Percentiles rank a stretch among this genome's conserved stretches.
Conservation (phyloP, 2,797 vertebrate species). For the Vipera ursinii region DNA sequence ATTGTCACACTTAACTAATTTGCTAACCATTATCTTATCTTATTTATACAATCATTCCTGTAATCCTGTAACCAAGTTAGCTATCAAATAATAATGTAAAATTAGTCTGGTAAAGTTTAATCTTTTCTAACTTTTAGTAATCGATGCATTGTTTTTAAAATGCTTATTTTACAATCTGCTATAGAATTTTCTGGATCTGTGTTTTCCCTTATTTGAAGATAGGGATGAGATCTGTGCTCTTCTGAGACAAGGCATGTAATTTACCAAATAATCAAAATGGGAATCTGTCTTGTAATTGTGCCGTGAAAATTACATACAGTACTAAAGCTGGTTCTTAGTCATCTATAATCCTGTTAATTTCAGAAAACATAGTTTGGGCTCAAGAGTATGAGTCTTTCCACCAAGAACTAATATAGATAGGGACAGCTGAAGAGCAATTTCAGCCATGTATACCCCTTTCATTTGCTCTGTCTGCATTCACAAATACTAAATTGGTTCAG, state of each 20-base stretch:
- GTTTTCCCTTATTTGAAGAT: neutral
- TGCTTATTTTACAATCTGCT: neutral
- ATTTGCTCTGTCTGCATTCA: neutral
- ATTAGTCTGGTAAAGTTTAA: neutral
- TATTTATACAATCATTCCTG: neutral
- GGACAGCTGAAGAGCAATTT: neutral
- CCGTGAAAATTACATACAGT: neutral
- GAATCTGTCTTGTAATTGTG: neutral
- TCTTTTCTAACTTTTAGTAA: neutral
- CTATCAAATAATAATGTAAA: neutral
- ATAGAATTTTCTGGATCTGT: neutral
- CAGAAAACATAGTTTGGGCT: neutral
- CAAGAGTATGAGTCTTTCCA: neutral
- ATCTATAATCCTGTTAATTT: neutral
- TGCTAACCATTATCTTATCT: neutral
- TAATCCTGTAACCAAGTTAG: neutral
- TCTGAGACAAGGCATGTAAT: neutral
- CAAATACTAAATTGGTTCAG: neutral
- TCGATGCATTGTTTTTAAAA: neutral
- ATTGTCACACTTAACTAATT: neutral
- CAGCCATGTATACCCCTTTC: neutral
- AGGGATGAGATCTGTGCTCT: neutral
- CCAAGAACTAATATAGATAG: neutral
- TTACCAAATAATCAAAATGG: neutral
- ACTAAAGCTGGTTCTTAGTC: neutral